Conservation (phyloP, 2,797 vertebrate species). For the Hybognathus amarus region DNA sequence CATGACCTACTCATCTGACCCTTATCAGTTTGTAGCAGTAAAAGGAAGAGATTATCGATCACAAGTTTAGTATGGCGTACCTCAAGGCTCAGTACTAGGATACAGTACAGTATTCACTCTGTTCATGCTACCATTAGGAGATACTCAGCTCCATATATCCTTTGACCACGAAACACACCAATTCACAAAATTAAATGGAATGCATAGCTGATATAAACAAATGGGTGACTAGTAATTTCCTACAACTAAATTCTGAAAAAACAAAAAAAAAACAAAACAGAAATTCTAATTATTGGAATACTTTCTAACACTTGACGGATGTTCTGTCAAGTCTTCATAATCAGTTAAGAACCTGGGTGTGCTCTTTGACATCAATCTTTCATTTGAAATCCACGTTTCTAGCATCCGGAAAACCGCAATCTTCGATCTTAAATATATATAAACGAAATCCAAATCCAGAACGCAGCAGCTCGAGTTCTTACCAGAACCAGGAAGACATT, state of each 20-base stretch:
- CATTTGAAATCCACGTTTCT: not conserved
- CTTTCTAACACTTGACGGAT: too few species aligned
- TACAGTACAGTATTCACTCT: not conserved
- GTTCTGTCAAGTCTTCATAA: not conserved
- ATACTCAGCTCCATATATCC: not conserved
- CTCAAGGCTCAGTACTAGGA: not conserved
- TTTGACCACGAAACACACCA: rapidly evolving
- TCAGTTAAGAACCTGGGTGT: not conserved
- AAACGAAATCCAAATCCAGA: too few species aligned
- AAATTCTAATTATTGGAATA: too few species aligned
- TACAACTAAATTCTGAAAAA: not conserved
- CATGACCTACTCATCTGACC: not conserved
- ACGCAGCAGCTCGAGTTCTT: too few species aligned
- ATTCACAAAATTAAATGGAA: not conserved
- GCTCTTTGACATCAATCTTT: not conserved
- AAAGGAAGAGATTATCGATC: not conserved
- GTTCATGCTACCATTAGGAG: not conserved
- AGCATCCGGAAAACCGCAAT: not conserved
- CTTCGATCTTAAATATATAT: not conserved
- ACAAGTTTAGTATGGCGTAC: not conserved
- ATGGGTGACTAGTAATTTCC: not conserved
- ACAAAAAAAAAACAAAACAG: too few species aligned
- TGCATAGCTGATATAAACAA: not conserved
- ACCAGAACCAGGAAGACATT: too few species aligned
- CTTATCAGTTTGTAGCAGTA: not conserved